Evolutionary conservation across 2,113 vertebrate genomes (phyloP).

Genomic region (Hyla sarda): DNA sequence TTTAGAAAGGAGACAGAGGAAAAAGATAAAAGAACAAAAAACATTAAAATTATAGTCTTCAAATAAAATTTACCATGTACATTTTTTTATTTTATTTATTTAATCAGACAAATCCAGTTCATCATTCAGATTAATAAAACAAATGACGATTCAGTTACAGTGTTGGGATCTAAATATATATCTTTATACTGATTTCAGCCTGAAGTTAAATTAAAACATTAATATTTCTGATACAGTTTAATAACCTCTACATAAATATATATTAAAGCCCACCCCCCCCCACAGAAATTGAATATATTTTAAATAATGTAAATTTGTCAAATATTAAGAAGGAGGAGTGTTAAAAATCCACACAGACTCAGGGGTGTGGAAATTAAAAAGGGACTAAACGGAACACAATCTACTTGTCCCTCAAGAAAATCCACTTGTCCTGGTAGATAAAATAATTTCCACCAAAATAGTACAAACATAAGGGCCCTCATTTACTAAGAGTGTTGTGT

Average conservation of each 20-base stretch:
- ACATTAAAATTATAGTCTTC: slow-evolving; percentile 1
- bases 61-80: slow-evolving; percentile 29
- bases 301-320: not conserved
- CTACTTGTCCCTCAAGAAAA: no score
- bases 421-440: no score
- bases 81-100: slow-evolving; percentile 16
- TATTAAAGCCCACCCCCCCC: not conserved
- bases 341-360: no score
- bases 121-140: not conserved
- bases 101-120: slow-evolving; percentile 37
- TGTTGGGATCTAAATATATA: not conserved
- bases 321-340: not conserved
- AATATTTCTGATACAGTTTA: not conserved
- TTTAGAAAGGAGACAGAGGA: no score
- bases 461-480: no score
- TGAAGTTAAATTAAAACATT: not conserved
- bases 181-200: not conserved
- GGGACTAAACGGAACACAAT: no score
- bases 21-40: not conserved
- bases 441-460: no score
- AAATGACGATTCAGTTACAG: not conserved
- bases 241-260: slow-evolving; percentile 5
- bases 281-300: not conserved
- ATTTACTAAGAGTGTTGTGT: no score
- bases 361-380: no score